Percentiles rank a stretch among this genome's conserved stretches.
phyloP scores from a whole-genome alignment of 1,140 invertebrate genomes.

The Nylanderia fulva region DNA sequence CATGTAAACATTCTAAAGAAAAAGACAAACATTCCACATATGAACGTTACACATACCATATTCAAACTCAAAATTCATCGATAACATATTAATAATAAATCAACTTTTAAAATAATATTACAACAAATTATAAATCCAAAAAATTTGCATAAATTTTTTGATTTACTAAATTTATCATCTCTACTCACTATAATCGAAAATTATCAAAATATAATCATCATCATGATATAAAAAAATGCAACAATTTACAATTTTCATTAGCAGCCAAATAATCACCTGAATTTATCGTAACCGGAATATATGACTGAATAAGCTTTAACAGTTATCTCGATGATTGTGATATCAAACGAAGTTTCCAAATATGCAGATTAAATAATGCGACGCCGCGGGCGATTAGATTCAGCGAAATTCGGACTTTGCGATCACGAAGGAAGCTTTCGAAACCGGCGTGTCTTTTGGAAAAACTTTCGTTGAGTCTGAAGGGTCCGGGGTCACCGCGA shows the following conservation, averaged over 20 bases:
- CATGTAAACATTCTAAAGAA: slow-evolving; percentile 64
- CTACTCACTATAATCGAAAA: neutral
- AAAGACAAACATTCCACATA: slow-evolving; percentile 65
- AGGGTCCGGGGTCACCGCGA: slow-evolving; percentile 50
- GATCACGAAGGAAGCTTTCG: neutral
- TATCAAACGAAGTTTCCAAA: neutral
- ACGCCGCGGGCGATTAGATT: neutral
- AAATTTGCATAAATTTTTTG: neutral
- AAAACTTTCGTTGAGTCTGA: slow-evolving; percentile 52
- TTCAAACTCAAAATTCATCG: slow-evolving; percentile 27
- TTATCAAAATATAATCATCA: neutral
- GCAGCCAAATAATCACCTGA: too few relatives aligned
- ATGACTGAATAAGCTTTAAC: neutral
- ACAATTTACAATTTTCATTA: neutral
- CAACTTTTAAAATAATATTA: neutral
- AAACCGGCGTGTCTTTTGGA: neutral
- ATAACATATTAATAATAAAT: neutral
- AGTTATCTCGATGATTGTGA: neutral
- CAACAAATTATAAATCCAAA: neutral
- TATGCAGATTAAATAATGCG: neutral
- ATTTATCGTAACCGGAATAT: neutral
- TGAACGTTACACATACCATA: slow-evolving; percentile 44
- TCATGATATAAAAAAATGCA: neutral
- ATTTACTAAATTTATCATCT: neutral
- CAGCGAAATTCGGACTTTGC: neutral